Conservation (phyloP, 1,140 invertebrate species). For the Pantala flavescens region DNA sequence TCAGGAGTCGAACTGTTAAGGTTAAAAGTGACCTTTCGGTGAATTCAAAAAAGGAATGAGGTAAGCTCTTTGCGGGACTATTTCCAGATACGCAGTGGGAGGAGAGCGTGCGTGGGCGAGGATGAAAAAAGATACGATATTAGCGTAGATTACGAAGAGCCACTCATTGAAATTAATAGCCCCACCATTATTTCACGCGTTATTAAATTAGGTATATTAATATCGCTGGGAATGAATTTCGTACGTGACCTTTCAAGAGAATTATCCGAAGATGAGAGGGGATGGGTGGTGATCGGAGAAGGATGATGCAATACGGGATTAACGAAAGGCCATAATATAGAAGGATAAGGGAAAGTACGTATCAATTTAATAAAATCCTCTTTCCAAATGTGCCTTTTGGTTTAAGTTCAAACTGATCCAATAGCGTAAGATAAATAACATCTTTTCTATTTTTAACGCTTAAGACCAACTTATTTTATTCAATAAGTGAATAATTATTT, state of each 20-base stretch:
- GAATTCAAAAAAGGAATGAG: not conserved
- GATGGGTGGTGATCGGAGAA: not conserved
- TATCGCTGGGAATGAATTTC: not conserved
- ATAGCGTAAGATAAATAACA: no score
- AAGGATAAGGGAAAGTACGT: no score
- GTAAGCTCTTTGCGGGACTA: no score
- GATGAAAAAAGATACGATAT: not conserved
- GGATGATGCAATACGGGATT: no score
- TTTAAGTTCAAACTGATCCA: no score
- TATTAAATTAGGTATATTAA: constrained; percentile 9
- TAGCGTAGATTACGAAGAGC: not conserved
- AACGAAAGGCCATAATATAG: no score
- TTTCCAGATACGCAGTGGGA: not conserved
- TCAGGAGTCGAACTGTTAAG: not conserved
- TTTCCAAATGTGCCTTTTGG: no score
- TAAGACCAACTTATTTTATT: no score
- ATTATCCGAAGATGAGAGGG: not conserved
- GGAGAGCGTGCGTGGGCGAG: not conserved
- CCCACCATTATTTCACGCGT: not conserved
- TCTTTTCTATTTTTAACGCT: no score
- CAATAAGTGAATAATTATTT: no score
- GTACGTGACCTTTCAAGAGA: not conserved
- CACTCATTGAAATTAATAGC: constrained; percentile 7
- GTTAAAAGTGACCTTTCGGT: no score
- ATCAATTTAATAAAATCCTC: no score